Evolutionary conservation across 2,113 vertebrate genomes (phyloP).

Genomic region (Nansenia antarctica): DNA sequence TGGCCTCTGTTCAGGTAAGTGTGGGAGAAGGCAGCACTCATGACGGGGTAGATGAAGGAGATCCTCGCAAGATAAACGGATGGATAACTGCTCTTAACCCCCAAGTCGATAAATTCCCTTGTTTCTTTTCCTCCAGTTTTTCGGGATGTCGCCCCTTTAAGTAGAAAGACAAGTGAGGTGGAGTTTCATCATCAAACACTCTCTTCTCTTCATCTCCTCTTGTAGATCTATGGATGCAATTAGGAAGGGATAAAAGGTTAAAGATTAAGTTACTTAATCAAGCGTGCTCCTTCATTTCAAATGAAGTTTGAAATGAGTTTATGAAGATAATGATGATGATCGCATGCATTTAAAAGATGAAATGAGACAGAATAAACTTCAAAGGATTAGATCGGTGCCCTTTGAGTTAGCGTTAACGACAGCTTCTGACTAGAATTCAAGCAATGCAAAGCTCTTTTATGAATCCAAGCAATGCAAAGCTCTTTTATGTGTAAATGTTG

Average conservation of each 20-base stretch:
- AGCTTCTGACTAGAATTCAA: too few species aligned
- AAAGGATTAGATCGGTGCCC: background rate
- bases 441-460: too few species aligned
- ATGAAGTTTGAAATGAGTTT: background rate
- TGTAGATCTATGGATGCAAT: conserved; percentile 11
- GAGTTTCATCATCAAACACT: conserved; percentile 1
- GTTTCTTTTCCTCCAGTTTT: background rate
- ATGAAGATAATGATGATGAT: background rate
- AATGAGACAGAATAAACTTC: background rate
- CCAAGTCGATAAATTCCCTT: background rate
- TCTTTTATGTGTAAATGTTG: too few species aligned
- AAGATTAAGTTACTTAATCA: background rate
- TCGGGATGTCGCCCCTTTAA: background rate
- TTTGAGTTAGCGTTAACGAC: too few species aligned
- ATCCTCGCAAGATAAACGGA: background rate
- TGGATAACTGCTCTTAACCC: background rate
- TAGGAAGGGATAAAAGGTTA: background rate
- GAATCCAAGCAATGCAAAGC: too few species aligned
- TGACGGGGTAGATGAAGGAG: conserved; percentile 9
- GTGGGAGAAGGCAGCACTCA: conserved; percentile 67
- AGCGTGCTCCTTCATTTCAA: background rate
- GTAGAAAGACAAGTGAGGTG: background rate
- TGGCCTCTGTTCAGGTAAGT: conserved; percentile 34
- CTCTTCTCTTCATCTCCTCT: background rate
- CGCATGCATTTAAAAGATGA: background rate